Conservation (phyloP, 2,797 vertebrate species). For the Rhinella marina region DNA sequence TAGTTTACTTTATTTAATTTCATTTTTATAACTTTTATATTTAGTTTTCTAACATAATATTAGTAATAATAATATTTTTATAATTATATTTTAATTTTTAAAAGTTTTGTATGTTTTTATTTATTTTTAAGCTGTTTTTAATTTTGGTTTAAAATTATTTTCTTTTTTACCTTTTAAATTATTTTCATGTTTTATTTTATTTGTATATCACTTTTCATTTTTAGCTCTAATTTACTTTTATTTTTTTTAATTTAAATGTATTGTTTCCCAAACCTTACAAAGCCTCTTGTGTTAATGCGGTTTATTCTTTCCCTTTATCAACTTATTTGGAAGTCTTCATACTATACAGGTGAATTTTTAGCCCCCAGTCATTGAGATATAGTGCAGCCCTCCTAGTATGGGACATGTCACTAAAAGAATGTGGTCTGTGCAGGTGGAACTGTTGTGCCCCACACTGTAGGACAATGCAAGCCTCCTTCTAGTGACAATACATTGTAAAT, state of each 20-base stretch:
- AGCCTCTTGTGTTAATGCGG: neutral
- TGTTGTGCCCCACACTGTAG: neutral
- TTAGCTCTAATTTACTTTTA: no score
- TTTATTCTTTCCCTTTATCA: neutral
- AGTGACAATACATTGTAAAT: neutral
- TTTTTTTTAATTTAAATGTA: neutral
- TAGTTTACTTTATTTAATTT: neutral
- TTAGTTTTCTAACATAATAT: no score
- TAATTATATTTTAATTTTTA: no score
- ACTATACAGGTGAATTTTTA: neutral
- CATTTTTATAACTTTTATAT: neutral
- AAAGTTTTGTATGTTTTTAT: no score
- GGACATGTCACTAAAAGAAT: neutral
- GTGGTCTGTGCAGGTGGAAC: neutral
- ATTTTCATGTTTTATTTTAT: no score
- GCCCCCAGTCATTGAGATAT: neutral
- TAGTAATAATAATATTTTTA: no score
- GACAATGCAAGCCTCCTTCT: neutral
- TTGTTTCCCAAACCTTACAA: neutral
- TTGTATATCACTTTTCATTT: no score
- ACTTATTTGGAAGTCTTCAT: neutral
- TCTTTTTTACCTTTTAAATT: no score
- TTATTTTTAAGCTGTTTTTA: no score
- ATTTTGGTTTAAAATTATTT: no score
- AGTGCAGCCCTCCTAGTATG: neutral